Percentiles rank a stretch among this genome's conserved stretches.
Evolutionary conservation across 1,140 invertebrate genomes (phyloP).

Genomic region (Plodia interpunctella): DNA sequence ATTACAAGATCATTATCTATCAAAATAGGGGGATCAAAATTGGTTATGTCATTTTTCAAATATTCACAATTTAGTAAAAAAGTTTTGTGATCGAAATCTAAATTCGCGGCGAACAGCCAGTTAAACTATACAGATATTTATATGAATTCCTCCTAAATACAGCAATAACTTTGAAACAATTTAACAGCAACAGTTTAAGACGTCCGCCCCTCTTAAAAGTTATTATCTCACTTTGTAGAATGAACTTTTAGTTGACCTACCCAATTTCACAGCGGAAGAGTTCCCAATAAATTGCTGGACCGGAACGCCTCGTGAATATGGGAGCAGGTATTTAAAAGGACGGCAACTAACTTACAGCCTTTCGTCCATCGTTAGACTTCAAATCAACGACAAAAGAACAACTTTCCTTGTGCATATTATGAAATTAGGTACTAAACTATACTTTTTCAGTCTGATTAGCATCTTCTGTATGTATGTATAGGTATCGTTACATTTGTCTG

Average conservation of each 20-base stretch:
- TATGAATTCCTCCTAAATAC: too few species aligned
- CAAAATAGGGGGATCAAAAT: too few species aligned
- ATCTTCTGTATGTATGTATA: too few species aligned
- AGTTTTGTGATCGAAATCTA: too few species aligned
- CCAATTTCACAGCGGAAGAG: conserved; percentile 20
- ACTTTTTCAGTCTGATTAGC: too few species aligned
- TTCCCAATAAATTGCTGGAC: conserved; percentile 18
- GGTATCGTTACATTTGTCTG: too few species aligned
- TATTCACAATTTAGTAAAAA: too few species aligned
- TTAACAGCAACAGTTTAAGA: not conserved
- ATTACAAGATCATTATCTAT: too few species aligned
- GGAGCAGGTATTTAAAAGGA: conserved; percentile 29
- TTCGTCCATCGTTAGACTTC: too few species aligned
- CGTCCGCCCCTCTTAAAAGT: not conserved
- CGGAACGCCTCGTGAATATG: conserved; percentile 29
- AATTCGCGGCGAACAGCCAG: too few species aligned
- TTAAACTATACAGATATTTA: too few species aligned
- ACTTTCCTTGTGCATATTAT: not conserved
- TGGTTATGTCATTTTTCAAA: too few species aligned
- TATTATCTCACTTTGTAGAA: conserved; percentile 6
- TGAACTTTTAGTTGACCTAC: conserved; percentile 9
- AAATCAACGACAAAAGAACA: not conserved
- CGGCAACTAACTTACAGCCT: conserved; percentile 14
- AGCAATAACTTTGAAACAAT: not conserved
- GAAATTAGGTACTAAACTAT: not conserved